A percentile compares a stretch with the other conserved stretches of the same genome.
Evolutionary conservation across 2,888 invertebrate species (phyloP).

Genomic region (Uloborus plumipes): DNA sequence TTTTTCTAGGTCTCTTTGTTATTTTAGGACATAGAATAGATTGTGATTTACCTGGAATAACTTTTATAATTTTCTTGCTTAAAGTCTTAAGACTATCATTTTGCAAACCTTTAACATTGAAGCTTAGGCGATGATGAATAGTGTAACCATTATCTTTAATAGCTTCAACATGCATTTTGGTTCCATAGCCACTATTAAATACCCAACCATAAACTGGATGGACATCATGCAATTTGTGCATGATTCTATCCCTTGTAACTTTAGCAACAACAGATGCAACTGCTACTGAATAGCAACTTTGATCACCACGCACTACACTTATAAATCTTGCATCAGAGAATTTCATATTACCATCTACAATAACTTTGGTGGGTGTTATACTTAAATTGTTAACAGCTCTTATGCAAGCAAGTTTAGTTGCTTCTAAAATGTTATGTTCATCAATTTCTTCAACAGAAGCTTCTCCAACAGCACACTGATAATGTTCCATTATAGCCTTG

Average conservation of each 20-base stretch:
- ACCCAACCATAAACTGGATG: background rate
- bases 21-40: too few species aligned
- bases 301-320: background rate
- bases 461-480: background rate
- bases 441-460: slow-evolving; percentile 3
- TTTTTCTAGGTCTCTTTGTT: too few species aligned
- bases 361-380: background rate
- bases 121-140: background rate
- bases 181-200: background rate
- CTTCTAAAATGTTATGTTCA: slow-evolving; percentile 2
- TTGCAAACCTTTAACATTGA: too few species aligned
- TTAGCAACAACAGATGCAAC: background rate
- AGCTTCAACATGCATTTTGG: slow-evolving; percentile 1
- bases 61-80: too few species aligned
- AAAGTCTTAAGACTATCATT: too few species aligned
- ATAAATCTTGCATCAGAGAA: background rate
- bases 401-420: background rate
- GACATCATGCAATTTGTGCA: background rate
- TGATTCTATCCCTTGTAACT: background rate
- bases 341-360: background rate
- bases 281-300: background rate
- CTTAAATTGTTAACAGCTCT: background rate
- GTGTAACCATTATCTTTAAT: background rate
- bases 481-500: background rate
- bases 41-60: too few species aligned